A percentile compares a stretch with the other conserved stretches of the same genome.
Conservation (phyloP, 1,140 invertebrate species). For the Matsumurasca onukii region DNA sequence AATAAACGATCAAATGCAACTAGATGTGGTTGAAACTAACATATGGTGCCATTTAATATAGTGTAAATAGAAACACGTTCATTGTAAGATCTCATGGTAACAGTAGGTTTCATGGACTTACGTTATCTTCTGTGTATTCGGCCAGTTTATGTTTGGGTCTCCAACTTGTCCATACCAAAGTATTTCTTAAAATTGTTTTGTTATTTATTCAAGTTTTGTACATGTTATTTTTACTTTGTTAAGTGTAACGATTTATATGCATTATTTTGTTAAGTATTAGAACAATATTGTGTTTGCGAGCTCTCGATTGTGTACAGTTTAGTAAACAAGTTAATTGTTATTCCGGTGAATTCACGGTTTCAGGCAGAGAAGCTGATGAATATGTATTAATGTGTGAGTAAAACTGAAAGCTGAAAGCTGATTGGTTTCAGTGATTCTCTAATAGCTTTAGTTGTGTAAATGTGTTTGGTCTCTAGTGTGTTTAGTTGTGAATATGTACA, state of each 20-base stretch:
- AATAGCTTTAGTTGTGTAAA: neutral
- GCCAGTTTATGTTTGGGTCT: neutral
- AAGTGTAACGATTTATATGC: neutral
- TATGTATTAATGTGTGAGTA: too few relatives aligned
- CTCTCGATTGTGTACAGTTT: neutral
- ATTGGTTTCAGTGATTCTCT: too few relatives aligned
- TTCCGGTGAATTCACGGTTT: too few relatives aligned
- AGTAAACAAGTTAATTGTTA: too few relatives aligned
- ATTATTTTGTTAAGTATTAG: neutral
- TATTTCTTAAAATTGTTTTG: conserved; percentile 11
- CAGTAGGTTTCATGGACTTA: neutral
- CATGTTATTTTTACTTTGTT: neutral
- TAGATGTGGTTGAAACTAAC: too few relatives aligned
- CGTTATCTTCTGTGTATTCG: neutral
- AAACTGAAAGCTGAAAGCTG: too few relatives aligned
- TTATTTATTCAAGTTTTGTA: conserved; percentile 21
- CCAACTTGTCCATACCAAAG: conserved; percentile 6
- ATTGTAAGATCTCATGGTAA: neutral
- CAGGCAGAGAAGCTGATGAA: too few relatives aligned
- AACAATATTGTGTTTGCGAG: neutral
- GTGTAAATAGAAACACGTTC: neutral
- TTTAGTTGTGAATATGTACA: conserved; percentile 1
- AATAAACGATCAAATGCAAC: too few relatives aligned
- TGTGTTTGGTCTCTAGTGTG: neutral
- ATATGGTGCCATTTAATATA: neutral